These are phyloP conservation scores for Tachuris rubrigastra DNA, from an alignment of 2,113 vertebrate genomes.

Conservation along the genomic window DNA sequence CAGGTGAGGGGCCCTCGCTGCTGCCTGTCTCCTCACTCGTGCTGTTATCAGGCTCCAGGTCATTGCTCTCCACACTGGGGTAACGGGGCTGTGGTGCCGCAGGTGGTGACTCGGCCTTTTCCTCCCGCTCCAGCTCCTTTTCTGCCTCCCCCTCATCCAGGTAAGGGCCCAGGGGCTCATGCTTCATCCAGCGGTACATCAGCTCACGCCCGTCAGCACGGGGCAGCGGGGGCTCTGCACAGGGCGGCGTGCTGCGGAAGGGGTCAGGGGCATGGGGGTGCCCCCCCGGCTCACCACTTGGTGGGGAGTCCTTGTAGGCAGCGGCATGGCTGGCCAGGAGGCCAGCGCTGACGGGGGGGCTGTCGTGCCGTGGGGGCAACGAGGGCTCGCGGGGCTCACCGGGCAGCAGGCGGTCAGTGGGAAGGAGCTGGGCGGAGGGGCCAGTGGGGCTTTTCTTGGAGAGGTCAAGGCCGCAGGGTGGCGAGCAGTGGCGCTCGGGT, in stretches of 20 bases:
- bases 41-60: conserved; percentile 87
- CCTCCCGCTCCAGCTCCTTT: conserved; percentile 64
- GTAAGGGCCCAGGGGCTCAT: conserved; percentile 84
- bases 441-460: conserved; percentile 94
- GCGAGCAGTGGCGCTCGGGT: conserved; percentile 87
- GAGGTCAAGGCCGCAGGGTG: conserved; percentile 92
- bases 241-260: conserved; percentile 66
- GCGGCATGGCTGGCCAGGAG: conserved; percentile 72
- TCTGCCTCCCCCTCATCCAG: conserved; percentile 85
- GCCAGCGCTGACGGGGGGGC: conserved; percentile 71
- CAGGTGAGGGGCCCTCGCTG: conserved; percentile 91
- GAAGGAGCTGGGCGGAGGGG: conserved; percentile 72
- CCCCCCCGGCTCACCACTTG: conserved; percentile 64
- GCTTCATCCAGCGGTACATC: conserved; percentile 95
- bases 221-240: conserved; percentile 78
- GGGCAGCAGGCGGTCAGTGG: conserved; percentile 73
- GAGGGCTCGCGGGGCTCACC: conserved; percentile 70
- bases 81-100: conserved; percentile 71
- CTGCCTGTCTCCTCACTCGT: conserved; percentile 95
- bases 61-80: conserved; percentile 75
- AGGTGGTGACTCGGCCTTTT: conserved; percentile 60
- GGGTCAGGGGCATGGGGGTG: conserved; percentile 72
- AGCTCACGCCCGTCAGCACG: conserved; percentile 78
- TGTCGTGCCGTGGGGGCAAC: conserved; percentile 76
- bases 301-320: conserved; percentile 77